Evolutionary conservation across 2,797 vertebrate species (phyloP), one percentile per base, ranked within the genome.

Genomic region (Nannoperca obscura): DNA sequence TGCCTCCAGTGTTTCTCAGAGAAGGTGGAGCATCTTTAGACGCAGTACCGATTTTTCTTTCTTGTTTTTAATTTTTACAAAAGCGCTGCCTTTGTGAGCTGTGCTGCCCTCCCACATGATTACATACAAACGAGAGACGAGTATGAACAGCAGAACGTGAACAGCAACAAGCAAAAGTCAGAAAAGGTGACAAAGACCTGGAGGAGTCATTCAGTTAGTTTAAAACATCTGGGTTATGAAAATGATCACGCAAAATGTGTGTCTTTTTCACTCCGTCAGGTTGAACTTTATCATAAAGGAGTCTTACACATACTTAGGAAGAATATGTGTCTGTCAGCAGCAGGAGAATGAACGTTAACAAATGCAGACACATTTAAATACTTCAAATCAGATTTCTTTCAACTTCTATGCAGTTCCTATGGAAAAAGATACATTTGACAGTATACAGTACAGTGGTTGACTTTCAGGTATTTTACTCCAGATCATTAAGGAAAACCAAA

Each of bases 11-110:
- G 68, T 82, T 81, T 52, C 70, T 68, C 30, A 86, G 77, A 88
- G 81, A 81, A 90, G 76, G 80, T 74, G 70, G 73, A 66, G 81
- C 81, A 76, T 64, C 76, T 81, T 72, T 74, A 82, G 74, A 71
- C 0, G 30, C 65, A 59, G 57, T 22, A 71, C 32, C 65, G 14
- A 52, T 86, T 9, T 8, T 9, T 9, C 34, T 9, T 36, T 36
- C 2, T n/a, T 40, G 81, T 24, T 74, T 61, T 52, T 71, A 17
- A 54, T 30, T 55, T 59, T 60, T 24, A 44, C 17, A 78, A 67
- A 81, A 44, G 24, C 57, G 42, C 22, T 14, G 61, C 65, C 57
- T 78, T 69, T 80, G 54, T 66, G 52, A 44, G 70, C 52, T 46
- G n/a, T n/a, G 6, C 36, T 64, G 44, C 38, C 49, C 30, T 81